Evolutionary conservation across 2,797 vertebrate genomes (phyloP), one percentile per base, ranked within the genome.

Genomic region (Sitta carolinensis): DNA sequence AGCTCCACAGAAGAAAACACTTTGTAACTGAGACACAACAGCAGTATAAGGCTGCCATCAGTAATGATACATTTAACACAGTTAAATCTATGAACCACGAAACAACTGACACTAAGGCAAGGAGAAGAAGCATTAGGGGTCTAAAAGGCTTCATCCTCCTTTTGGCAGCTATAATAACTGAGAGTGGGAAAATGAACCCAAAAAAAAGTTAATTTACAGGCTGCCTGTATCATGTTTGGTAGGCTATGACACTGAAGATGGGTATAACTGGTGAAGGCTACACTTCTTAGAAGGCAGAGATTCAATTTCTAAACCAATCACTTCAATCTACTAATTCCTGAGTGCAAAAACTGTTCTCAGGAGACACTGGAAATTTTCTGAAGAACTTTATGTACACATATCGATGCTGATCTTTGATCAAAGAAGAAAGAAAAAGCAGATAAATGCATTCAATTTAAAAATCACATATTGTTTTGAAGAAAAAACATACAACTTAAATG

Each of bases 81-180:
- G 30, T 47, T 34, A 92, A 79, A 63, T 34, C 63, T 67, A 32
- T 2, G 11, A 63, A 66, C 66, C 7, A 2, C 0, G 0, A 50
- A 94, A 81, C 26, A 75, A 64, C 16, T 0, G 0, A 67, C n/a
- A 68, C 15, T 32, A 62, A 69, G 17, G 36, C 52, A 90, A 64
- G 25, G 47, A 86, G 55, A 79, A 11, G 30, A 55, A 72, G 59
- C 45, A 50, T n/a, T 15, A 79, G 18, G 18, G 30, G 10, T 81
- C 50, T 76, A 68, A 69, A 91, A 87, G 36, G 34, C 47, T 55
- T 36, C 50, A 54, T 50, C 30, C 40, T 79, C n/a, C 55, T 55
- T 84, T 75, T 45, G 27, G 42, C 21, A 90, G 61, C 26, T 38
- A 1, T 9, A 69, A 14, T 38, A 86, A 75, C 2, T 43, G 16